Conservation (phyloP, 2,113 vertebrate genomes). For the Uropsilus gracilis region DNA sequence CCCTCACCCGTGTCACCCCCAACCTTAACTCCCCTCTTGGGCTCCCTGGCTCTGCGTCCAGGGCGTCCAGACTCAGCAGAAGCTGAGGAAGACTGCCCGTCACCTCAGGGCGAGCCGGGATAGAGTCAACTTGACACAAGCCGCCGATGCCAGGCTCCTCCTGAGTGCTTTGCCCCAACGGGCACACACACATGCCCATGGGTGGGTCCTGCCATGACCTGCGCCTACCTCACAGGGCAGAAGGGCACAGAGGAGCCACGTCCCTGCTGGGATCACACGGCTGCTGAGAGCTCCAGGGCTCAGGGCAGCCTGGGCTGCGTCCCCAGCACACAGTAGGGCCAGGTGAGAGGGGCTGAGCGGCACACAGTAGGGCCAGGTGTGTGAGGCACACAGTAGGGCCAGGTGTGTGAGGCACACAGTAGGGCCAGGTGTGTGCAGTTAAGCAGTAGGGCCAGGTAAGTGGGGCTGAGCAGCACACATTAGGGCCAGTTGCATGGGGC, state of each 20-base stretch:
- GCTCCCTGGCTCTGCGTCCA: background rate
- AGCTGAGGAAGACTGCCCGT: background rate
- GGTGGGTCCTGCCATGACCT: background rate
- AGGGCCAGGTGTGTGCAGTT: too few relatives aligned
- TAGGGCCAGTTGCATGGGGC: too few relatives aligned
- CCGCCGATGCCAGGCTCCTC: background rate
- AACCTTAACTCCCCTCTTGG: background rate
- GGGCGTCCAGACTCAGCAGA: background rate
- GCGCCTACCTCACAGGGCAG: background rate
- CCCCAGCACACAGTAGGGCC: background rate
- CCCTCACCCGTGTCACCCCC: rapidly evolving
- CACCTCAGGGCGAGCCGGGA: background rate
- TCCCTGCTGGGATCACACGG: background rate
- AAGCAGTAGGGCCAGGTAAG: too few relatives aligned
- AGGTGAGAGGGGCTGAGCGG: background rate
- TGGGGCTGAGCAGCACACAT: too few relatives aligned
- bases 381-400: too few relatives aligned
- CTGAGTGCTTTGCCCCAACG: background rate
- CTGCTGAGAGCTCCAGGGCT: background rate
- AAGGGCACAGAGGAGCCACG: background rate
- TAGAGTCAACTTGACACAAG: background rate
- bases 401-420: too few relatives aligned
- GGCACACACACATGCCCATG: background rate
- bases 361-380: too few relatives aligned
- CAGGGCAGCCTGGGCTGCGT: too few relatives aligned